These are phyloP conservation scores for Drosophila paramelanica DNA, from an alignment of 2,888 invertebrate genomes.

Conservation along the genomic window DNA sequence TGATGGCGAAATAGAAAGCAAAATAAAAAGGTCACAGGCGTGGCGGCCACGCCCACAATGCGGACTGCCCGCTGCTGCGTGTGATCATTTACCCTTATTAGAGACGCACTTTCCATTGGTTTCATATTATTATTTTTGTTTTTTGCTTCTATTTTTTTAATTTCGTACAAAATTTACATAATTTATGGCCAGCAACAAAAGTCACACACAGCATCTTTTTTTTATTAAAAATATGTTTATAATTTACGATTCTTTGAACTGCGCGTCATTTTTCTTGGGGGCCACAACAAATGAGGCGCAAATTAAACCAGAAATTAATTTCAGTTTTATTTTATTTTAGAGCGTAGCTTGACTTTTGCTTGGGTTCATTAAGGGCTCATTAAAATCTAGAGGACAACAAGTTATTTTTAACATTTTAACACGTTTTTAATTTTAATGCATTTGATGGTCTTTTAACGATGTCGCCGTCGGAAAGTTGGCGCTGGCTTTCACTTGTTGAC, in stretches of 20 bases:
- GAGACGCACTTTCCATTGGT: slow-evolving; percentile 53
- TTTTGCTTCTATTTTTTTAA: slow-evolving; percentile 35
- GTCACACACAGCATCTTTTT: slow-evolving; percentile 68
- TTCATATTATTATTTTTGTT: slow-evolving; percentile 38
- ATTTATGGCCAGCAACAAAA: slow-evolving; percentile 75
- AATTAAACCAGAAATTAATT: slow-evolving; percentile 45
- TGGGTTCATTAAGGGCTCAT: slow-evolving; percentile 71
- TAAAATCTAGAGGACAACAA: slow-evolving; percentile 57
- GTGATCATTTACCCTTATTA: slow-evolving; percentile 78
- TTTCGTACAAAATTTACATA: slow-evolving; percentile 73
- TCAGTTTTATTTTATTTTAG: slow-evolving; percentile 7
- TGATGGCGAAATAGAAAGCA: slow-evolving; percentile 49
- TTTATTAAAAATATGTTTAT: slow-evolving; percentile 68
- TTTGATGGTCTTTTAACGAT: slow-evolving; percentile 75
- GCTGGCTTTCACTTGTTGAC: slow-evolving; percentile 75
- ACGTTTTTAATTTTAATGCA: slow-evolving; percentile 83
- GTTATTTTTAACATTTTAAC: slow-evolving; percentile 73
- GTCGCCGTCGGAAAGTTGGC: slow-evolving; percentile 27
- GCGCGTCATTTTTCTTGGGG: slow-evolving; percentile 15
- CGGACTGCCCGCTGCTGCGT: slow-evolving; percentile 50
- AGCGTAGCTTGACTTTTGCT: slow-evolving; percentile 21
- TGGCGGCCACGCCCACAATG: slow-evolving; percentile 57
- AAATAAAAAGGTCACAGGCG: slow-evolving; percentile 36
- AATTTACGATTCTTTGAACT: slow-evolving; percentile 71
- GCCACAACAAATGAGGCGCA: slow-evolving; percentile 55